Conservation (phyloP, 1,140 invertebrate genomes). For the Cotesia glomerata region DNA sequence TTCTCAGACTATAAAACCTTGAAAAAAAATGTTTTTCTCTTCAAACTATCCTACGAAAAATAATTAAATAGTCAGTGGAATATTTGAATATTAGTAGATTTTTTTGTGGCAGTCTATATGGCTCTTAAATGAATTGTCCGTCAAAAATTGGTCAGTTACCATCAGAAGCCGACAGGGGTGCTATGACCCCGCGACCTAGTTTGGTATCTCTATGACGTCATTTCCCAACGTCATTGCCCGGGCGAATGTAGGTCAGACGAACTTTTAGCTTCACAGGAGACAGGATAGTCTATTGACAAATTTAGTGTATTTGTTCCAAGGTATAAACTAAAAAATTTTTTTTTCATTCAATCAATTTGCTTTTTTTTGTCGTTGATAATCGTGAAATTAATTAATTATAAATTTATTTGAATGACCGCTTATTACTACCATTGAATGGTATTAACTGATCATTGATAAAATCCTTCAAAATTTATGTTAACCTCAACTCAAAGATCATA, state of each 20-base stretch:
- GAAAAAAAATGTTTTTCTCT: no score
- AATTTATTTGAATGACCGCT: no score
- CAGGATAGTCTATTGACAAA: slow-evolving; percentile 49
- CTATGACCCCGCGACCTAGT: slow-evolving; percentile 50
- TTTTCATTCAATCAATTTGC: background rate
- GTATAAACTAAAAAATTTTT: background rate
- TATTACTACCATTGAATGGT: no score
- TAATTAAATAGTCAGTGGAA: no score
- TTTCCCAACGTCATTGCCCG: slow-evolving; percentile 53
- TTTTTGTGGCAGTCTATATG: background rate
- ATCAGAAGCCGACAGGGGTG: slow-evolving; percentile 32
- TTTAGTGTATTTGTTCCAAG: slow-evolving; percentile 32
- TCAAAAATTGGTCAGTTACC: slow-evolving; percentile 31
- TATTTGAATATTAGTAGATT: background rate
- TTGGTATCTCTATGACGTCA: slow-evolving; percentile 48
- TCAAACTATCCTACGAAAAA: no score
- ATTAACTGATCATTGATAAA: no score
- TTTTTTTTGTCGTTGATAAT: no score
- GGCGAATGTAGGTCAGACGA: slow-evolving; percentile 49
- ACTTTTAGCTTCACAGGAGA: slow-evolving; percentile 39
- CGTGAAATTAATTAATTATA: no score
- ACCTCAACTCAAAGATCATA: no score
- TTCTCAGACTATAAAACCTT: no score
- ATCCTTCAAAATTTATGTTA: no score
- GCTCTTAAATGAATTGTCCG: slow-evolving; percentile 27